Base-by-base conservation (phyloP, 2,888 invertebrate species). In the Amiota mariae region DNA sequence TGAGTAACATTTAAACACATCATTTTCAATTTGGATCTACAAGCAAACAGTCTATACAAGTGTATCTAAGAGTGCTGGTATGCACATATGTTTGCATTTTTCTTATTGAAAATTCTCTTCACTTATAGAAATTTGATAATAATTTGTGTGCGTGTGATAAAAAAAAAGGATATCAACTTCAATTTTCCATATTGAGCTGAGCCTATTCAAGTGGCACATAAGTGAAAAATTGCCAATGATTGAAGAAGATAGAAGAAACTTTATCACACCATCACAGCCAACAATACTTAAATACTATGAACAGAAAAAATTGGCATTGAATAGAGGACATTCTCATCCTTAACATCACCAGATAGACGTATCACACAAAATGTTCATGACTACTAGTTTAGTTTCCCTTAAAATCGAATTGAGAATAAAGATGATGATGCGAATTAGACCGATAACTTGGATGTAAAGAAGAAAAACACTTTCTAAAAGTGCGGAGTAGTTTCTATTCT, bases 1-100 rank as follows among this genome's bases (percentile, higher is more conserved):
- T 76, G 77, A 67, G 48, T 54, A 68, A 68, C 64, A 64, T 64
- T 72, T 72, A 72, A 72, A 51, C 72, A 56, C 63, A 36, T 18
- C 72, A 72, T 66, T 72, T 66, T 18, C 11, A 49, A 72, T 72
- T 56, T 63, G 54, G 54, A 47, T 48, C 47, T 48, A 36, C 20
- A 36, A 36, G 56, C 20, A 59, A 20, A 36, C 36, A 36, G 3
- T 6, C 36, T 36, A 36, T 6, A 36, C 36, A 36, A 2, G 6
- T 36, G 36, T 36, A 36, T 36, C 36, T 6, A 36, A 36, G 2
- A 2, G 6, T 36, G 6, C 47, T 10, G 11, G 18, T 68, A 54
- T 51, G 63, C 8, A 24, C 24, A 24, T 24, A 13, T 59, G 36
- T 20, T 12, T 57, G 13, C 24, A 13, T 49, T 24, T 1, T 2